phyloP scores from a whole-genome alignment of 2,888 invertebrate genomes.

The Didymodactylos carnosus region DNA sequence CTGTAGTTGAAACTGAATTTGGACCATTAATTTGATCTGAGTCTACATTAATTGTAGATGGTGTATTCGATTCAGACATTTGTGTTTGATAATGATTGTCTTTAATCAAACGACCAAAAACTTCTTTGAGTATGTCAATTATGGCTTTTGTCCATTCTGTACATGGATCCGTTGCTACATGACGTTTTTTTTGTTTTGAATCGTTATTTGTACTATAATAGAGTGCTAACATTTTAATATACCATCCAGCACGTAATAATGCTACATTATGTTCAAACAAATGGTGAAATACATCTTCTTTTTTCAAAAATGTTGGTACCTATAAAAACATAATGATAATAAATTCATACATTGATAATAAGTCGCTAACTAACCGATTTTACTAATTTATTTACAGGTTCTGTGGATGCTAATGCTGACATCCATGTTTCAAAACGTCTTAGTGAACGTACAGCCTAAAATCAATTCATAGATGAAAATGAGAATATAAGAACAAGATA shows the following conservation, averaged over 20 bases:
- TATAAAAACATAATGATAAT: neutral
- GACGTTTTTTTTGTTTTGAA: slow-evolving; percentile 39
- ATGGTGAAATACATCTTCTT: neutral
- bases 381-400: neutral
- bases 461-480: neutral
- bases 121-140: slow-evolving; percentile 2
- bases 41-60: too few species aligned
- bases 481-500: too few species aligned
- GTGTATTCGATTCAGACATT: slow-evolving; percentile 1
- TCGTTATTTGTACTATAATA: slow-evolving; percentile 77
- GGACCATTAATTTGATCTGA: neutral
- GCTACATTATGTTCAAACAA: slow-evolving; percentile 83
- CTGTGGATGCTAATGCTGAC: neutral
- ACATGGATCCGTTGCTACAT: slow-evolving; percentile 5
- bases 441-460: neutral
- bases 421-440: neutral
- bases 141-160: slow-evolving; percentile 9
- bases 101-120: neutral
- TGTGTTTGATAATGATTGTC: slow-evolving; percentile 1
- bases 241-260: slow-evolving; percentile 73
- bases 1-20: neutral
- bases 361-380: neutral
- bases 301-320: neutral
- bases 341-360: too few species aligned
- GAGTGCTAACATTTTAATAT: slow-evolving; percentile 80